These are phyloP conservation scores for Charaxes varanes DNA, from an alignment of 1,140 invertebrate genomes.

Conservation along the genomic window DNA sequence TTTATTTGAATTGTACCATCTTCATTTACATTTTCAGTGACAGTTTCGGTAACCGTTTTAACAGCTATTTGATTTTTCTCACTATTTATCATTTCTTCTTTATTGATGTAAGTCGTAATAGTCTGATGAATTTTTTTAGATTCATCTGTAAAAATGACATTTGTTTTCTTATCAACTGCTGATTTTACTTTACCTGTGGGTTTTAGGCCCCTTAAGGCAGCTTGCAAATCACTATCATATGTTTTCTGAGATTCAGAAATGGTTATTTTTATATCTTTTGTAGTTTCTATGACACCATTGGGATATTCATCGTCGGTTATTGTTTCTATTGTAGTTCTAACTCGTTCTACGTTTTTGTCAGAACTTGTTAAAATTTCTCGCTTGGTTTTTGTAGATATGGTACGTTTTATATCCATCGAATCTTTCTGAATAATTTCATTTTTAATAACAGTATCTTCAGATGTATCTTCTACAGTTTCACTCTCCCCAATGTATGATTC, in stretches of 20 bases:
- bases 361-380: slow-evolving; percentile 60
- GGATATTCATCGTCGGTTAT: slow-evolving; percentile 67
- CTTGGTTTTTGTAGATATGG: slow-evolving; percentile 65
- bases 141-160: slow-evolving; percentile 42
- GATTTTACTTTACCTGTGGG: slow-evolving; percentile 64
- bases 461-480: slow-evolving; percentile 62
- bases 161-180: slow-evolving; percentile 58
- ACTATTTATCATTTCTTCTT: slow-evolving; percentile 64
- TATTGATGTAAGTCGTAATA: slow-evolving; percentile 58
- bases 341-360: slow-evolving; percentile 57
- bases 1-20: slow-evolving; percentile 66
- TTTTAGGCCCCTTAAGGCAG: slow-evolving; percentile 50
- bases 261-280: slow-evolving; percentile 72
- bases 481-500: slow-evolving; percentile 42
- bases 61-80: slow-evolving; percentile 61
- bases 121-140: slow-evolving; percentile 58
- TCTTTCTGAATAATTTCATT: slow-evolving; percentile 54
- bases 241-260: slow-evolving; percentile 71
- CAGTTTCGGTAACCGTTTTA: slow-evolving; percentile 68
- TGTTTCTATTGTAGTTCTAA: slow-evolving; percentile 42
- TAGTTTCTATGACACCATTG: slow-evolving; percentile 68
- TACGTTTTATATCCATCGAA: slow-evolving; percentile 48
- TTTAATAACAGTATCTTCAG: slow-evolving; percentile 57
- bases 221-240: slow-evolving; percentile 61
- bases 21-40: slow-evolving; percentile 58